Evolutionary conservation across 2,888 invertebrate species (phyloP).

Genomic region (Phyllotreta striolata): DNA sequence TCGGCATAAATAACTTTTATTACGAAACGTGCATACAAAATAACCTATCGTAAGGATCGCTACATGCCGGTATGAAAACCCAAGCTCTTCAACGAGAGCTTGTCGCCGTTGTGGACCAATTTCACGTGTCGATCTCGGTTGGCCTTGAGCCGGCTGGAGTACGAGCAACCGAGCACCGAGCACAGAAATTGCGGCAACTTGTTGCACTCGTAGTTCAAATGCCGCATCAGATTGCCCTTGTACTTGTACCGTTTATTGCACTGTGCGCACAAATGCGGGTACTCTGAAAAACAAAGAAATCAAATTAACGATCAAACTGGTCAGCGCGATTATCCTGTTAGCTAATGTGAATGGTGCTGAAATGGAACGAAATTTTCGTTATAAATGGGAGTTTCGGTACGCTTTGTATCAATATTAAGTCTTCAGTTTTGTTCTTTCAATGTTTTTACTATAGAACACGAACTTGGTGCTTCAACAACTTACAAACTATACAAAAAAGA

Average conservation of each 20-base stretch:
- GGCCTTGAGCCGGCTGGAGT: conserved; percentile 33
- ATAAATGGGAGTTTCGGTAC: no score
- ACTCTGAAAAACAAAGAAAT: conserved; percentile 27
- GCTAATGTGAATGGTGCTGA: no score
- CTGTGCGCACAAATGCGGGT: conserved; percentile 27
- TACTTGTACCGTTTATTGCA: conserved; percentile 40
- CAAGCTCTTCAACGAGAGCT: not conserved
- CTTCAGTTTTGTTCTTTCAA: no score
- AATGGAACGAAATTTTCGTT: no score
- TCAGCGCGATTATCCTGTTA: not conserved
- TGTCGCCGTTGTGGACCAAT: conserved; percentile 18
- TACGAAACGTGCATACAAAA: conserved; percentile 19
- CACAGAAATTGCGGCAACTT: conserved; percentile 55
- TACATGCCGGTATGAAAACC: no score
- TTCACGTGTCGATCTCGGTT: conserved; percentile 31
- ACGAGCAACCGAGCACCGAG: conserved; percentile 42
- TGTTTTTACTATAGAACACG: no score
- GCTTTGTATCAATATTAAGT: no score
- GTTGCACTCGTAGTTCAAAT: conserved; percentile 59
- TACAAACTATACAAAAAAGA: no score
- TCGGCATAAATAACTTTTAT: conserved; percentile 13
- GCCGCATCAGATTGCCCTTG: conserved; percentile 39
- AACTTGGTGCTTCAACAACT: no score
- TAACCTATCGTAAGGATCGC: not conserved
- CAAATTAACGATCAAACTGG: not conserved